phyloP scores from a whole-genome alignment of 2,888 invertebrate genomes.

The Sinelater perroti region DNA sequence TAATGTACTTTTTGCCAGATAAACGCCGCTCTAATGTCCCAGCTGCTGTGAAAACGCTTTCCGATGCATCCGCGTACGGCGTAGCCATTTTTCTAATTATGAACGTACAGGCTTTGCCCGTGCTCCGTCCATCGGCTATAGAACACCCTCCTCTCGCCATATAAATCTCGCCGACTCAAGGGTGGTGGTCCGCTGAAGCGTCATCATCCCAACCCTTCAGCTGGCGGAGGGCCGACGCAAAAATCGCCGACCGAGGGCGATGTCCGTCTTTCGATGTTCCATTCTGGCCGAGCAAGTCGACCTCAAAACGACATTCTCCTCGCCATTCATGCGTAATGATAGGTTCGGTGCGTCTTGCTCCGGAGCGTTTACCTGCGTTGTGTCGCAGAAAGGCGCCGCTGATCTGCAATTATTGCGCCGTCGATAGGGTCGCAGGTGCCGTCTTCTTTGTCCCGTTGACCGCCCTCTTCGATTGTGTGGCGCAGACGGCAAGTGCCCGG shows the following conservation, averaged over 20 bases:
- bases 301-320: conserved; percentile 25
- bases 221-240: conserved; percentile 23
- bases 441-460: conserved; percentile 29
- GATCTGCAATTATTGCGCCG: conserved; percentile 29
- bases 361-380: conserved; percentile 29
- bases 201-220: conserved; percentile 35
- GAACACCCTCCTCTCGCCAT: no score
- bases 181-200: conserved; percentile 30
- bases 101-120: no score
- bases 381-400: conserved; percentile 25
- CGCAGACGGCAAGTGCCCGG: no score
- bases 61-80: background rate
- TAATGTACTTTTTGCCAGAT: conserved; percentile 12
- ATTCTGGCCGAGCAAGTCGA: conserved; percentile 18
- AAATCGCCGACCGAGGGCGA: no score
- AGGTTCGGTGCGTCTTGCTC: conserved; percentile 29
- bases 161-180: conserved; percentile 23
- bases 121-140: no score
- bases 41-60: conserved; percentile 5
- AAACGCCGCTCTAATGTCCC: conserved; percentile 11
- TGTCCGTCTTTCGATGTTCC: conserved; percentile 24
- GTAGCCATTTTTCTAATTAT: no score
- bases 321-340: conserved; percentile 31
- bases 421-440: conserved; percentile 29
- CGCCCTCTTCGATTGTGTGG: no score